Evolutionary conservation across 2,797 vertebrate genomes (phyloP).

Genomic region (Aldrovandia affinis): DNA sequence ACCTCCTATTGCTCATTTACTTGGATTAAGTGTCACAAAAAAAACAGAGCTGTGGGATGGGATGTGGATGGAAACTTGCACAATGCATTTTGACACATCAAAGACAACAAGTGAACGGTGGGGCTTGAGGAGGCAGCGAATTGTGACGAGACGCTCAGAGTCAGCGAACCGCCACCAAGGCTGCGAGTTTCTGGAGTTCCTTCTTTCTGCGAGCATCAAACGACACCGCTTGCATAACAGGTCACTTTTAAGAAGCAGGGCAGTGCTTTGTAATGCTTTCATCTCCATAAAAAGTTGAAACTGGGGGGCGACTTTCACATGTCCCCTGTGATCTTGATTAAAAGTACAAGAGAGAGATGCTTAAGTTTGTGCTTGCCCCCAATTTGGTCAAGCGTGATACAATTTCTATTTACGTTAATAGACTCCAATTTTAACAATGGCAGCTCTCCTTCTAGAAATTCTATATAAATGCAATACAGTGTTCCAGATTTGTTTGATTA

Average conservation of each 20-base stretch:
- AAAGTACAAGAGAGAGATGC: too few relatives aligned
- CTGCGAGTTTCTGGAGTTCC: too few relatives aligned
- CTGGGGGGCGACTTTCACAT: slow-evolving; percentile 22
- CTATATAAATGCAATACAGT: not conserved
- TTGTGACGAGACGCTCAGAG: not conserved
- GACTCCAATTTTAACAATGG: not conserved
- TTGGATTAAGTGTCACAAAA: not conserved
- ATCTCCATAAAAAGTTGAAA: slow-evolving; percentile 40
- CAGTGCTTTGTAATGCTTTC: slow-evolving; percentile 37
- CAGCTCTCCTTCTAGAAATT: not conserved
- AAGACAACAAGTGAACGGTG: not conserved
- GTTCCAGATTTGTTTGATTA: not conserved
- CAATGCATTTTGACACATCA: not conserved
- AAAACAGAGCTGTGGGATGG: not conserved
- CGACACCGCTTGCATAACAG: slow-evolving; percentile 26
- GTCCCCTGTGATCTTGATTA: not conserved
- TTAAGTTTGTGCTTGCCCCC: not conserved
- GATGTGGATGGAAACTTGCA: not conserved
- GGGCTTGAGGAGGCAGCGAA: not conserved
- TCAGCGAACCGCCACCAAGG: not conserved
- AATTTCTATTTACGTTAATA: not conserved
- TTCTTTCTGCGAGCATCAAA: slow-evolving; percentile 41
- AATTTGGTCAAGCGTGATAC: not conserved
- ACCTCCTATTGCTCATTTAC: not conserved
- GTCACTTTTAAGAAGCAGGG: slow-evolving; percentile 17